phyloP scores from a whole-genome alignment of 2,113 vertebrate genomes.

The Lepidothrix coronata region DNA sequence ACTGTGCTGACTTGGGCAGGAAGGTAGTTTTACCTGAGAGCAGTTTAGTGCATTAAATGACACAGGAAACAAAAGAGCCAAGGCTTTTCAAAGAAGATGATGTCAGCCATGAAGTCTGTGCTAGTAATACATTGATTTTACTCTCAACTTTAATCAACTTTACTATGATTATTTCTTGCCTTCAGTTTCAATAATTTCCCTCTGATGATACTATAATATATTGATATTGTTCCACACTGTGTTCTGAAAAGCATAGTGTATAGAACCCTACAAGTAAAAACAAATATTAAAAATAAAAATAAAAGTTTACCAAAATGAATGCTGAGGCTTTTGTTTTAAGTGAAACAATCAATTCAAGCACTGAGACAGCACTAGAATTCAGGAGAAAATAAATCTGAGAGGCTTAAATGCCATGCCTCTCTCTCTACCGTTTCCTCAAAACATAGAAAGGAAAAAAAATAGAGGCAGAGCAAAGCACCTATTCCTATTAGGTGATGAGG shows the following conservation, averaged over 20 bases:
- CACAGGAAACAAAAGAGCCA: neutral
- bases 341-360: neutral
- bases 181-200: neutral
- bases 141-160: neutral
- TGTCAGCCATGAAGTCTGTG: neutral
- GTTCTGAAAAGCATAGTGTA: neutral
- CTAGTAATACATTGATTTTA: neutral
- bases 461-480: neutral
- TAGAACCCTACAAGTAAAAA: neutral
- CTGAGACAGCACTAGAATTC: neutral
- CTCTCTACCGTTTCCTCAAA: neutral
- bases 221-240: neutral
- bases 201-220: neutral
- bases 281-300: neutral
- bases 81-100: neutral
- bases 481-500: neutral
- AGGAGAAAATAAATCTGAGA: neutral
- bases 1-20: neutral
- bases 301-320: neutral
- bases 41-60: neutral
- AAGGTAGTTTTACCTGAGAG: neutral
- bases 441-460: neutral
- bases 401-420: neutral
- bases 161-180: neutral
- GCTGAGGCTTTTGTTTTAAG: neutral